Evolutionary conservation across 1,140 invertebrate species (phyloP), one percentile per base, ranked within the genome.

Genomic region (Papilio polyxenes): DNA sequence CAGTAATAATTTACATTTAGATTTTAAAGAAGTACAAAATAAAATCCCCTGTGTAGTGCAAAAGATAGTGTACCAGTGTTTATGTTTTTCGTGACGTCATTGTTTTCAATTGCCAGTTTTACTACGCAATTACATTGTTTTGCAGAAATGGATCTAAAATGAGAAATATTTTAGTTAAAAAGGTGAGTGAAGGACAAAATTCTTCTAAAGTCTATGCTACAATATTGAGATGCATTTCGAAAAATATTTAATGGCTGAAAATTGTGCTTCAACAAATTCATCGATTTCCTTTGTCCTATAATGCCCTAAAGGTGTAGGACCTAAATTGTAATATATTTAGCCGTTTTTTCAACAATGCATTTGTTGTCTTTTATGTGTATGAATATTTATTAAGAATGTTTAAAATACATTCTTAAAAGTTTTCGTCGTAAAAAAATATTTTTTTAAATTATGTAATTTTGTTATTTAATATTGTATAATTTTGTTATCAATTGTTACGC

Each of bases 241-340:
- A 1, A 15, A 40, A 72, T 72, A 72, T 72, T 72, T 17, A 6
- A 37, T 17, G n/a, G 20, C 13, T 23, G 20, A 15, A 31, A 77
- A 53, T 31, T 56, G 8, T 82, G 82, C 83, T 56, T 77, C 9
- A 77, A 13, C 44, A 78, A 84, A 87, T 87, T 87, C 88, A 93
- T 94, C 91, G 92, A 93, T 94, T 94, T 94, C 91, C 93, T 94
- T 94, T 94, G 93, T 94, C 92, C 93, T 94, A 90, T 89, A 49
- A 82, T 86, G 85, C 84, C 83, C 87, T 87, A 84, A 37, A 10
- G 65, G 23, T 31, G 31, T 72, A 37, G 6, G 31, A 37, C 65
- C 11, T 65, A 72, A 72, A 40, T 72, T 15, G 11, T 72, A 40
- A 31, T 37, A 1, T 37, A 31, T 72, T 15, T 72, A 37, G 31